Base-by-base conservation (phyloP, 2,888 invertebrate species). In the Epirrhoe alternata region DNA sequence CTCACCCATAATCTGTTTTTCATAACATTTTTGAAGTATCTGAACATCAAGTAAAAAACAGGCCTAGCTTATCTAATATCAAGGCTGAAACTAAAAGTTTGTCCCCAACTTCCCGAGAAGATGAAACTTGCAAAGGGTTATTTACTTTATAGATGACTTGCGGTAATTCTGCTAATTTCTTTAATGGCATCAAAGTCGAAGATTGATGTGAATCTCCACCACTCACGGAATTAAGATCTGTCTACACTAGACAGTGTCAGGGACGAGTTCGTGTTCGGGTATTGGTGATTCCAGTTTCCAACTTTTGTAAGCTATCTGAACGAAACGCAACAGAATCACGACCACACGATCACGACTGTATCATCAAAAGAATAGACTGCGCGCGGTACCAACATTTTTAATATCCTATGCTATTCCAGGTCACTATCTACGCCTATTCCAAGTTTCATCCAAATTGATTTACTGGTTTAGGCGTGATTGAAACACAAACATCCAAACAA, bases 111-210 rank as follows among this genome's bases (percentile, higher is more conserved):
- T 35, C 49, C 10, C 35, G 8, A 38, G 17, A 17, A 55, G 12
- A 47, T 33, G 35, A 53, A 54, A 61, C 33, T 54, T 61, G 16
- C 8, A 51, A 58, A 58, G 52, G 57, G 38, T 45, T 45, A 45
- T 55, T 60, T 60, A 59, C 54, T 51, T 51, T 30, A 33, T 56
- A 50, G 55, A 51, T 69, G 61, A 66, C 64, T 66, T 53, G 66
- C 55, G 66, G 69, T 66, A 66, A 69, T 66, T 69, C 61, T 42
- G 35, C 64, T 66, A 64, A 69, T 62, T 69, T 69, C 45, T 64
- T 61, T 61, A 69, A 69, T 69, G 69, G 64, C 30, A 47, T 49
- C 45, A 61, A 42, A 61, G 62, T 57, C 59, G 52, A 51, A 51
- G 61, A 56, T 66, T 54, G 63, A 63, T 64, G 63, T 24, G 52